Conservation (phyloP, 2,797 vertebrate genomes). For the Enteromius unitaeniatus region DNA sequence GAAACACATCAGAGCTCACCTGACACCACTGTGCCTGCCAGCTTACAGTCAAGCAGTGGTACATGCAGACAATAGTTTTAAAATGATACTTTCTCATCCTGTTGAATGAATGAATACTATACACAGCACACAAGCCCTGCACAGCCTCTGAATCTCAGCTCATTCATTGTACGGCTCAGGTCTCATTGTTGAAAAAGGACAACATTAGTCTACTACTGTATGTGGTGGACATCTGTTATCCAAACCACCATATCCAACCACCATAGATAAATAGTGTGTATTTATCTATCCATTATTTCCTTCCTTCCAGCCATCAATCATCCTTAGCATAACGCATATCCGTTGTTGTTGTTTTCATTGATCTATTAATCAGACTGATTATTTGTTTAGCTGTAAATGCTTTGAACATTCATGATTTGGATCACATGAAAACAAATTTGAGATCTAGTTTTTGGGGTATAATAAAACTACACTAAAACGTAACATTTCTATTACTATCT, state of each 20-base stretch:
- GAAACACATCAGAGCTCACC: constrained; percentile 13
- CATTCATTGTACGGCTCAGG: constrained; percentile 47
- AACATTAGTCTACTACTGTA: constrained; percentile 1
- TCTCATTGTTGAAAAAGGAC: constrained; percentile 34
- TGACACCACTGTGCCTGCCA: background rate
- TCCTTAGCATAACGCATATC: constrained; percentile 10
- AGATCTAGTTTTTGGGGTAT: background rate
- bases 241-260: constrained; percentile 40
- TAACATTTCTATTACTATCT: constrained; percentile 23
- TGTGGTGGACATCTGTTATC: constrained; percentile 31
- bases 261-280: too few species aligned
- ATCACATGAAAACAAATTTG: background rate
- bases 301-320: constrained; percentile 36
- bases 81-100: background rate
- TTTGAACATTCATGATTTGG: background rate
- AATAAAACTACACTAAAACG: constrained; percentile 14
- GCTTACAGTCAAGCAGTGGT: background rate
- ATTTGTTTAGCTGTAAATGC: background rate
- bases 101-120: background rate
- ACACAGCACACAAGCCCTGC: background rate
- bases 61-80: background rate
- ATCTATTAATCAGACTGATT: background rate
- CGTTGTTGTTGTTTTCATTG: constrained; percentile 4
- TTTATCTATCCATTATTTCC: constrained; percentile 42
- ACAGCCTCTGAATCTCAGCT: constrained; percentile 36